Base-by-base conservation (phyloP, 2,797 vertebrate genomes). In the Chiloscyllium punctatum region DNA sequence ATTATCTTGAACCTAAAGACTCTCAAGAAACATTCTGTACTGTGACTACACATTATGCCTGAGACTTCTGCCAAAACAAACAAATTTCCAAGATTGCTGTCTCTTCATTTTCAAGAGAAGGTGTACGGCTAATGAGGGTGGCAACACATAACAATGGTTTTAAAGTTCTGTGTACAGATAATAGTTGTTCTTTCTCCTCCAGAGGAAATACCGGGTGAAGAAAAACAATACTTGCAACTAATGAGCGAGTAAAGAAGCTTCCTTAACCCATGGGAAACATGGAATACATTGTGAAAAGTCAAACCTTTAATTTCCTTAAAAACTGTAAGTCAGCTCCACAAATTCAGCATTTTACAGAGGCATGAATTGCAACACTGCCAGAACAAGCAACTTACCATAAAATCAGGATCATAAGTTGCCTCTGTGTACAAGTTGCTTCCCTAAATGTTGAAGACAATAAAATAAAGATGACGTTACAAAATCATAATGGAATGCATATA, bases 341-440 rank as follows among this genome's bases (percentile, higher is more conserved):
- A 91, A 91, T 37, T 4, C 57, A 69, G 37, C 8, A 27, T 92
- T 92, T 69, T 68, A 69, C 21, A 69, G 62, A 42, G 57, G 25
- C 6, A 42, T 69, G 57, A 90, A 69, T 37, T 23, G n/a, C n/a
- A 37, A 66, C 21, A 69, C 33, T 37, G 11, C 9, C n/a, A 69
- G 66, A 37, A 69, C 27, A 92, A 69, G 37, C 62, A 92, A 92
- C 90, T 92, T 69, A 92, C 90, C 90, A 92, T 92, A 42, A 92
- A 92, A 92, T 92, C 90, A 4, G 90, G 90, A 92, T 92, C 90
- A 42, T 92, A 92, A 11, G 23, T 92, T 92, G 90, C 90, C 90
- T 92, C 90, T 42, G 90, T 92, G 90, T 92, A 92, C 7, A 92
- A 92, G 25, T 92, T 92, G 90, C 90, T 92, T 37, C 90, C 90